Conservation (phyloP, 2,113 vertebrate species). For the Daphoenositta chrysoptera region DNA sequence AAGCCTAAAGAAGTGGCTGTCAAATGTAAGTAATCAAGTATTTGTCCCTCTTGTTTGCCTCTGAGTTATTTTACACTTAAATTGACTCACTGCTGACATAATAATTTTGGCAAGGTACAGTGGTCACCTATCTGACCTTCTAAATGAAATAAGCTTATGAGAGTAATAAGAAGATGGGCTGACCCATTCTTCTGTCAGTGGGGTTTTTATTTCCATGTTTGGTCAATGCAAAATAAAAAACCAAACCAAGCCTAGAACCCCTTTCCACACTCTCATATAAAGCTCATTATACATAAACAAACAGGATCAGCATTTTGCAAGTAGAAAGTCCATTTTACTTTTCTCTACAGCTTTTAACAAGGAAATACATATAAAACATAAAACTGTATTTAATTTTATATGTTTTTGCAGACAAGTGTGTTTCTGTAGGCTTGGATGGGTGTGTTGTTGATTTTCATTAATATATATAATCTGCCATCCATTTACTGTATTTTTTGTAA, state of each 20-base stretch:
- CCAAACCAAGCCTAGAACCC: background rate
- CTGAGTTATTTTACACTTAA: slow-evolving; percentile 23
- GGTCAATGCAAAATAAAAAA: background rate
- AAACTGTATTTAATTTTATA: background rate
- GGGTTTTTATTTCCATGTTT: background rate
- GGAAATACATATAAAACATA: background rate
- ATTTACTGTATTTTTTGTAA: background rate
- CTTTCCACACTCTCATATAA: background rate
- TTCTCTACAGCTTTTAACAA: background rate
- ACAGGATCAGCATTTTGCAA: background rate
- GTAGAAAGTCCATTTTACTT: background rate
- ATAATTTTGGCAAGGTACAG: background rate
- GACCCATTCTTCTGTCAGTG: background rate
- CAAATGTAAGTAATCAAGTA: background rate
- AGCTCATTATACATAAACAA: background rate
- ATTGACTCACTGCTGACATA: background rate
- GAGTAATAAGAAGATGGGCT: background rate
- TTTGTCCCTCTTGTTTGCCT: background rate
- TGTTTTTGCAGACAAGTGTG: background rate
- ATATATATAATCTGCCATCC: background rate
- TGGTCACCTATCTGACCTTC: background rate
- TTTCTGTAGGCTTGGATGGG: background rate
- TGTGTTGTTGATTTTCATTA: background rate
- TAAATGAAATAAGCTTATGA: background rate
- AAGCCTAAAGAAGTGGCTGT: background rate